Evolutionary conservation across 2,888 invertebrate genomes (phyloP), one percentile per base, ranked within the genome.

Genomic region (Lithophane semibrunnea): DNA sequence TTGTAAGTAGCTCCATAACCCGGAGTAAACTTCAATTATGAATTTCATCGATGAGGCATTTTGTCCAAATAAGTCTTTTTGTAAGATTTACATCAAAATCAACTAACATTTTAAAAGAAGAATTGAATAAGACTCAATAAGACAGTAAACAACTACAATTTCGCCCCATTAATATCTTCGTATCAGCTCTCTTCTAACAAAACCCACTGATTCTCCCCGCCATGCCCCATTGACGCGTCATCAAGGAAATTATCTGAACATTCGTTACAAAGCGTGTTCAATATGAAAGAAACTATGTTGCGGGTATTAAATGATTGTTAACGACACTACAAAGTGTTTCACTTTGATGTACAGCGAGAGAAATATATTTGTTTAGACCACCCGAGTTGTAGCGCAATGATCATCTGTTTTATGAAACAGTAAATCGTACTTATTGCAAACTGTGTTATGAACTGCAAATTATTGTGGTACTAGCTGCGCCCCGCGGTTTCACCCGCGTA

Each of bases 311-410:
- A 65, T 60, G 49, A 24, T 49, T 80, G 68, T 84, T 80, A 75
- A 64, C 60, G 54, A 37, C 47, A 49, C 56, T 49, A 79, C 68
- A 73, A 73, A 70, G 24, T 52, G 47, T n/a, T 29, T 42, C 7
- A 69, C 64, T 82, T 79, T 79, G 82, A 79, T 82, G 63, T 82
- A 44, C 44, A 56, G 10, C 2, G 44, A 75, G 58, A 68, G 64
- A 76, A 18, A 82, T 65, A 47, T 76, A 54, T 76, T 37, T 66
- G 83, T 83, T 65, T 77, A 21, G 68, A 80, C 77, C 68, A 77
- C 47, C 44, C 42, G 44, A 68, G 76, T 24, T 76, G 63, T 18
- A 52, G 10, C 9, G 67, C 44, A 68, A 13, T 74, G 3, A 60
- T 74, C 4, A 63, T 52, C 3, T 68, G 42, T 67, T 8, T 37